These are phyloP conservation scores for Haliclona indistincta DNA, from an alignment of 37 sponge, comb jelly and placozoan genomes.

Conservation along the genomic window DNA sequence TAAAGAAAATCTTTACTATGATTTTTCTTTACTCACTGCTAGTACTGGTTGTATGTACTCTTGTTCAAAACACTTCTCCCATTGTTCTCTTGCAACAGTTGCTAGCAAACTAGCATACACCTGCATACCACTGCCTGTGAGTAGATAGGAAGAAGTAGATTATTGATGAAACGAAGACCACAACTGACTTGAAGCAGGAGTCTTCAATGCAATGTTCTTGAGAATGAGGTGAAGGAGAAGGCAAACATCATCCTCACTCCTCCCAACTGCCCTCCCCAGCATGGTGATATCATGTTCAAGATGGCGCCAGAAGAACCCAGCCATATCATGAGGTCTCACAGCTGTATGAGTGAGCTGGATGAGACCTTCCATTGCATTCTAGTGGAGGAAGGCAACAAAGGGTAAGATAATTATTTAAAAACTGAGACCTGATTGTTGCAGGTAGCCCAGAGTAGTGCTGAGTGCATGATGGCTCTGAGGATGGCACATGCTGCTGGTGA, in stretches of 20 bases:
- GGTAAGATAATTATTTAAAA: no score
- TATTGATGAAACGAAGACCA: not conserved
- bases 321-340: slow-evolving; percentile 21
- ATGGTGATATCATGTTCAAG: slow-evolving; percentile 37
- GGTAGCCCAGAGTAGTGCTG: slow-evolving; percentile 48
- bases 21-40: not conserved
- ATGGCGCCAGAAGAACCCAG: slow-evolving; percentile 62
- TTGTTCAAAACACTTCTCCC: slow-evolving; percentile 45
- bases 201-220: slow-evolving; percentile 19
- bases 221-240: slow-evolving; percentile 52
- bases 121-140: not conserved
- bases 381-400: not conserved
- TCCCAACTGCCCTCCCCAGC: slow-evolving; percentile 29
- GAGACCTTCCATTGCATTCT: slow-evolving; percentile 5
- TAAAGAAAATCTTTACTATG: not conserved
- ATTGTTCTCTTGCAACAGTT: slow-evolving; percentile 23
- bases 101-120: no score
- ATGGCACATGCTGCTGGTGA: slow-evolving; percentile 48
- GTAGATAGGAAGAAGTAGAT: not conserved
- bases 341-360: slow-evolving; percentile 11
- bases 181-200: slow-evolving; percentile 14
- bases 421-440: slow-evolving; percentile 25
- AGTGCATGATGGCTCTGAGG: slow-evolving; percentile 57
- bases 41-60: slow-evolving; percentile 55
- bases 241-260: slow-evolving; percentile 36